Evolutionary conservation across 1,140 invertebrate genomes (phyloP).

Genomic region (Orussus abietinus): DNA sequence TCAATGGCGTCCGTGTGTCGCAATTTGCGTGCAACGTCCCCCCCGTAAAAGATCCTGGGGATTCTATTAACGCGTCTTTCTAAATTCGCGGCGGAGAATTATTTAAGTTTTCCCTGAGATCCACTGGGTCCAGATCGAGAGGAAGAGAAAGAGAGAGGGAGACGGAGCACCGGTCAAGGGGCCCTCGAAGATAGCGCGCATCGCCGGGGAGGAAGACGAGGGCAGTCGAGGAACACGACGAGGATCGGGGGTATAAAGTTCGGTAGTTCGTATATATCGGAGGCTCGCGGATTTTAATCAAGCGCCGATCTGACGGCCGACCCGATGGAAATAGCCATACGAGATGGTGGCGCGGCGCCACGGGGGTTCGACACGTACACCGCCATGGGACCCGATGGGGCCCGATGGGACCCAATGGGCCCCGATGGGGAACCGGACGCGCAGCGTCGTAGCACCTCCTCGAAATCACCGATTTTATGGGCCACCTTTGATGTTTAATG

Average conservation of each 20-base stretch:
- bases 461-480: slow-evolving; percentile 51
- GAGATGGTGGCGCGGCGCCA: slow-evolving; percentile 50
- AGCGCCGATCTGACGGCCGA: slow-evolving; percentile 46
- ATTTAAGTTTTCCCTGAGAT: slow-evolving; percentile 9
- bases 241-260: slow-evolving; percentile 37
- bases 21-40: too few relatives aligned
- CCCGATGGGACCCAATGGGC: slow-evolving; percentile 13
- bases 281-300: slow-evolving; percentile 54
- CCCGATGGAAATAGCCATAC: slow-evolving; percentile 42
- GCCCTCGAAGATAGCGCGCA: background rate
- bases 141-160: slow-evolving; percentile 1
- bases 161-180: background rate
- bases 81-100: slow-evolving; percentile 5
- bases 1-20: too few relatives aligned
- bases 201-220: slow-evolving; percentile 8
- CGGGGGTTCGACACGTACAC: slow-evolving; percentile 52
- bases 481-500: slow-evolving; percentile 52
- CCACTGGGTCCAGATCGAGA: slow-evolving; percentile 15
- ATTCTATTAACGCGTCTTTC: too few relatives aligned
- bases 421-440: slow-evolving; percentile 1
- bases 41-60: too few relatives aligned
- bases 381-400: slow-evolving; percentile 20
- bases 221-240: slow-evolving; percentile 4
- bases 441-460: slow-evolving; percentile 27
- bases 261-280: slow-evolving; percentile 46